phyloP scores from a whole-genome alignment of 2,113 vertebrate species.

The Brachypteracias leptosomus region DNA sequence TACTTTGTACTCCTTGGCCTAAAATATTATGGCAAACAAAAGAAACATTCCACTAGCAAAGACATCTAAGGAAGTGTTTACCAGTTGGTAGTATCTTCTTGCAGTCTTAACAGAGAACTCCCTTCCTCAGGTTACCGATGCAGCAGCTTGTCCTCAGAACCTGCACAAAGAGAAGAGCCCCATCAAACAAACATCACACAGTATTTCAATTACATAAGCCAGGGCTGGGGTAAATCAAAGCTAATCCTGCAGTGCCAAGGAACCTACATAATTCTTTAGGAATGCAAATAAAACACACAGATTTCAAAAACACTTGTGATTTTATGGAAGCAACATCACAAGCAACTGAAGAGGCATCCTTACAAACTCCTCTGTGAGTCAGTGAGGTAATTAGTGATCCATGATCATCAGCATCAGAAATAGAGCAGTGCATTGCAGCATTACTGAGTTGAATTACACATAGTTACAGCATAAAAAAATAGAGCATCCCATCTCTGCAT shows the following conservation, averaged over 20 bases:
- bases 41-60: background rate
- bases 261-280: background rate
- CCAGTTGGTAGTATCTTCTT: conserved; percentile 55
- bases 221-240: background rate
- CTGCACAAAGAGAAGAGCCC: conserved; percentile 34
- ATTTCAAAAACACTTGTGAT: background rate
- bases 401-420: conserved; percentile 28
- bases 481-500: conserved; percentile 40
- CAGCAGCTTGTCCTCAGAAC: conserved; percentile 38
- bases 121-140: background rate
- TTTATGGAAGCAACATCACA: background rate
- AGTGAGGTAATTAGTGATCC: background rate
- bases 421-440: conserved; percentile 6
- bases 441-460: background rate
- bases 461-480: background rate
- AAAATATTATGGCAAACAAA: background rate
- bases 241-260: background rate
- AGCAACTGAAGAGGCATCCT: background rate
- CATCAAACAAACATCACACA: background rate
- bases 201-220: background rate
- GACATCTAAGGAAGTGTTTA: conserved; percentile 53
- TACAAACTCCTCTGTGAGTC: background rate
- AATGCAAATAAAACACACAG: background rate
- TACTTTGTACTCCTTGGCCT: background rate
- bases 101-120: conserved; percentile 30